Evolutionary conservation across 2,797 vertebrate species (phyloP), one percentile per base, ranked within the genome.

Genomic region (Falco cherrug): DNA sequence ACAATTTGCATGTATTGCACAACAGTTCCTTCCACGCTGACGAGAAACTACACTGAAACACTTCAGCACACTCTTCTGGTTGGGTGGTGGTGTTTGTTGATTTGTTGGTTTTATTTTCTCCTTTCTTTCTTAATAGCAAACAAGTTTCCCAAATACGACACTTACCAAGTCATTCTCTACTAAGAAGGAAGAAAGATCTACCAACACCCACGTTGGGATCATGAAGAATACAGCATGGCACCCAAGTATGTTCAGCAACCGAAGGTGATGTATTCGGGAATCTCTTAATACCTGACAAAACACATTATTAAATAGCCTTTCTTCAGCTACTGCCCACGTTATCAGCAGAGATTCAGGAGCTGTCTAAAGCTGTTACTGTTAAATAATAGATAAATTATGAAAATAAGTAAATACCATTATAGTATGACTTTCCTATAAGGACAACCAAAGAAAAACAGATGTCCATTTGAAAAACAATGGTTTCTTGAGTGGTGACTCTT

Each of bases 181-280:
- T 33, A 99, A 98, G 97, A 99, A 99, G 37, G 98, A 97, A 2
- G 99, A 99, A 25, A 99, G 99, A 95, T 99, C 99, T 24, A 99
- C 98, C 92, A 99, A 97, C 37, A 99, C 98, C 99, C 99, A 99
- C 0, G 99, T 99, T 35, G 99, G 99, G 91, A 99, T 98, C 99
- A 99, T 99, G 97, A 99, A 99, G 96, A 99, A 98, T 29, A 99
- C 97, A 0, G 99, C 99, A 2, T 99, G 99, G 91, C 99, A 99
- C 54, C 99, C 99, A 7, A 99, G 98, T 63, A 99, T 98, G 97
- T 99, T 99, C 84, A 99, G 98, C 50, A 99, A 96, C 54, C 99
- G 98, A 29, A 99, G 98, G 43, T 99, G 99, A 90, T 99, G 99
- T 74, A 99, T 98, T 47, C 98, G 97, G 0, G 99, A 99, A 95